Conservation (phyloP, 1,140 invertebrate genomes). For the Triops longicaudatus region DNA sequence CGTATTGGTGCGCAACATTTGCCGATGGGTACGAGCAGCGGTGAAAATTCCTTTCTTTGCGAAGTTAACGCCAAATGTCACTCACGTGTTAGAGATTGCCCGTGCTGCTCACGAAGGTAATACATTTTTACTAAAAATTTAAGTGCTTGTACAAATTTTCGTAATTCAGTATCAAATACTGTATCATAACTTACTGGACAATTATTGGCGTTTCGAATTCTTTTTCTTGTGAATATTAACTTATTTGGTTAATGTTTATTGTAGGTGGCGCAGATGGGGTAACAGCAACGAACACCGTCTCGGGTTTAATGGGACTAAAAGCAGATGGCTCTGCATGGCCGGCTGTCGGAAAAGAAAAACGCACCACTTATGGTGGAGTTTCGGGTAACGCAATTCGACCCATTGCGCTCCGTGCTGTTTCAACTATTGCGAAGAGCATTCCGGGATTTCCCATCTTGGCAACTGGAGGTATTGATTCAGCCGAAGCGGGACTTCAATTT, state of each 20-base stretch:
- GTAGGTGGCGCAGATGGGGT: slow-evolving; percentile 84
- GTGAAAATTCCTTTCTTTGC: slow-evolving; percentile 93
- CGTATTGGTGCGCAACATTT: slow-evolving; percentile 77
- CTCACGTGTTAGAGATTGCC: slow-evolving; percentile 82
- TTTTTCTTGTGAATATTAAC: slow-evolving; percentile 24
- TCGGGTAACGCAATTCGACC: slow-evolving; percentile 92
- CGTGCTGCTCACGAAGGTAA: slow-evolving; percentile 75
- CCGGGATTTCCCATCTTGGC: slow-evolving; percentile 88
- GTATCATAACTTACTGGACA: neutral
- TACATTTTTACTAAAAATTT: no score
- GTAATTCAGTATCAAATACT: neutral
- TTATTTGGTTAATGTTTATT: slow-evolving; percentile 10
- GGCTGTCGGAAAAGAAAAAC: slow-evolving; percentile 64
- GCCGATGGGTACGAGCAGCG: slow-evolving; percentile 73
- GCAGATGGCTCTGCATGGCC: slow-evolving; percentile 81
- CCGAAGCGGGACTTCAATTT: slow-evolving; percentile 86
- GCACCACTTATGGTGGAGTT: slow-evolving; percentile 94
- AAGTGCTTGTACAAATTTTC: no score
- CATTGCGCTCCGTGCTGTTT: slow-evolving; percentile 77
- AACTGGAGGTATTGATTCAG: slow-evolving; percentile 93
- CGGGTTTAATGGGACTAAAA: slow-evolving; percentile 69
- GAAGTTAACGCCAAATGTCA: slow-evolving; percentile 96
- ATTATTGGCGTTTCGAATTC: no score
- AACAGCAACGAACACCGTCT: slow-evolving; percentile 94
- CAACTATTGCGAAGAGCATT: slow-evolving; percentile 67